A percentile compares a stretch with the other conserved stretches of the same genome.
phyloP scores from a whole-genome alignment of 2,113 vertebrate genomes.

The Cervus canadensis region DNA sequence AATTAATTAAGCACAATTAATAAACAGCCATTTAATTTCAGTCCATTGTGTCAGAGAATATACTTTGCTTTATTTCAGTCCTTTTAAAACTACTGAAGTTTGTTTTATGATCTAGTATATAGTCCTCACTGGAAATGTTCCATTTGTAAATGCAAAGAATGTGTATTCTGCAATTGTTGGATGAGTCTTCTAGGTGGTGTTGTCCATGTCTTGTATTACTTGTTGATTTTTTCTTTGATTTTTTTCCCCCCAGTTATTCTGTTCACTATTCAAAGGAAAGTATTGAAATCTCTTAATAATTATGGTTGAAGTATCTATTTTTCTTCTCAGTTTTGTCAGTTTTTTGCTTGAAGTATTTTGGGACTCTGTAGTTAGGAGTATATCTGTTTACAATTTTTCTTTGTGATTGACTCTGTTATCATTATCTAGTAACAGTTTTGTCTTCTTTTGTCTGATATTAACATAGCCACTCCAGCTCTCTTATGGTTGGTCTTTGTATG shows the following conservation, averaged over 20 bases:
- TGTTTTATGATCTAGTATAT: background rate
- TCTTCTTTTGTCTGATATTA: background rate
- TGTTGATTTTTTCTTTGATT: background rate
- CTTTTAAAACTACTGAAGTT: background rate
- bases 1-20: background rate
- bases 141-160: background rate
- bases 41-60: background rate
- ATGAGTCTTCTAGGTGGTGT: background rate
- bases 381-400: background rate
- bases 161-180: background rate
- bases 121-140: background rate
- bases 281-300: background rate
- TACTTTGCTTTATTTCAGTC: background rate
- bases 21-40: background rate
- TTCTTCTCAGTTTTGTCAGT: background rate
- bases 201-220: background rate
- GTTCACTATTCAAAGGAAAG: background rate
- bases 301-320: background rate
- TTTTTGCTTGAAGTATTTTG: constrained; percentile 2
- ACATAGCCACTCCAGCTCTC: background rate
- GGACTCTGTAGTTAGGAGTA: background rate
- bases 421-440: background rate
- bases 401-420: background rate
- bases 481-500: background rate
- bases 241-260: background rate